Conservation (phyloP, 2,113 vertebrate species). For the Alethe castanea region DNA sequence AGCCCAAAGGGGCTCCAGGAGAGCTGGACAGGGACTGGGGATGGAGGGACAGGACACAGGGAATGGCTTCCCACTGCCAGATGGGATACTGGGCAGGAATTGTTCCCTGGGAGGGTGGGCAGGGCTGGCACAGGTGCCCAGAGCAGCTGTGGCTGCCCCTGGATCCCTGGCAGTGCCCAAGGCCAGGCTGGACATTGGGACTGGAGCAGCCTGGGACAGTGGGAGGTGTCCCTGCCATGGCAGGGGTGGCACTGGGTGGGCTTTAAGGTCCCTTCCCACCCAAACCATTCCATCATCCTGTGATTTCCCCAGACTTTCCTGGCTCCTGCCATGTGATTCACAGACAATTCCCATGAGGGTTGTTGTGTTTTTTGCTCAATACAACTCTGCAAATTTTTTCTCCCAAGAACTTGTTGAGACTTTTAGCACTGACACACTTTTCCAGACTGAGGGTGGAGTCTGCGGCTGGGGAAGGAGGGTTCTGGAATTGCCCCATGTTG, state of each 20-base stretch:
- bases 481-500: not conserved
- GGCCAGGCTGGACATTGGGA: not conserved
- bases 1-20: not conserved
- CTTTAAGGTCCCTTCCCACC: not conserved
- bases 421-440: not conserved
- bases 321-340: not conserved
- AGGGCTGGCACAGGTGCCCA: not conserved
- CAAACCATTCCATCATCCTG: not conserved
- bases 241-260: fast-evolving
- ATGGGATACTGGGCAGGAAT: not conserved
- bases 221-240: not conserved
- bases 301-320: not conserved
- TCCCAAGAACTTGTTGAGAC: not conserved
- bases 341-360: not conserved
- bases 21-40: not conserved
- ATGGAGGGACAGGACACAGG: not conserved
- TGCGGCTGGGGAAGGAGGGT: not conserved
- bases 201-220: not conserved
- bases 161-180: not conserved
- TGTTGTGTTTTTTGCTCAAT: not conserved
- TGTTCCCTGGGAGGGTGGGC: not conserved
- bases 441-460: not conserved
- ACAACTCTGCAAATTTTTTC: not conserved
- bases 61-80: not conserved
- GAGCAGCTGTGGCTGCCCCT: not conserved